Evolutionary conservation across 2,113 vertebrate species (phyloP).

Genomic region (Corvus hawaiiensis): DNA sequence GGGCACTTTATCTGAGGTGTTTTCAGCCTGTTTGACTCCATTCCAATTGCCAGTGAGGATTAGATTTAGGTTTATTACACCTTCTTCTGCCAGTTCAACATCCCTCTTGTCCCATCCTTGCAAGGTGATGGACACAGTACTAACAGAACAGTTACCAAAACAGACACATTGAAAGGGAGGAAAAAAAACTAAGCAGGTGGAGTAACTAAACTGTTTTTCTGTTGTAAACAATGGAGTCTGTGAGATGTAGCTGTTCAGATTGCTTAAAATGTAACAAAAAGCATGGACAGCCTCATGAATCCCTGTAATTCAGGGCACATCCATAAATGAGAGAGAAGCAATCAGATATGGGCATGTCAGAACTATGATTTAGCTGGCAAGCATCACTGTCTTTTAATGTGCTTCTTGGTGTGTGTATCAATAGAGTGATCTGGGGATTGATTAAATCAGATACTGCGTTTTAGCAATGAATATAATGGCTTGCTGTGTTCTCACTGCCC

Average conservation of each 20-base stretch:
- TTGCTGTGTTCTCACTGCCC: neutral
- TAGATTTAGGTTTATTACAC: neutral
- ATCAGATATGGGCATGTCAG: neutral
- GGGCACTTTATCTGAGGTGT: neutral
- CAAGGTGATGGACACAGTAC: neutral
- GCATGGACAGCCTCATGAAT: neutral
- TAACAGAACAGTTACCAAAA: neutral
- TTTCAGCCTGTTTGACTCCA: neutral
- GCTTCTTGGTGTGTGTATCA: neutral
- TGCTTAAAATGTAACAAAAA: neutral
- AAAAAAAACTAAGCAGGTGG: neutral
- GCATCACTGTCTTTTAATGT: neutral
- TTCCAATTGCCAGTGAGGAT: neutral
- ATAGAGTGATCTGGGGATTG: neutral
- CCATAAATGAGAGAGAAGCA: neutral
- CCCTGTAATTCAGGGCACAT: neutral
- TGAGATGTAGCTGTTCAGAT: neutral
- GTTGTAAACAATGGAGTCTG: neutral
- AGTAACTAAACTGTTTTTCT: neutral
- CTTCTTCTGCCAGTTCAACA: neutral
- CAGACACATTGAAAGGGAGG: neutral
- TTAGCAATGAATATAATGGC: neutral
- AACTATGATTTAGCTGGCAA: neutral
- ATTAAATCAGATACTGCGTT: neutral
- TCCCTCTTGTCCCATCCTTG: neutral